Evolutionary conservation across 2,888 invertebrate species (phyloP).

Genomic region (Chaitophorus viminalis): DNA sequence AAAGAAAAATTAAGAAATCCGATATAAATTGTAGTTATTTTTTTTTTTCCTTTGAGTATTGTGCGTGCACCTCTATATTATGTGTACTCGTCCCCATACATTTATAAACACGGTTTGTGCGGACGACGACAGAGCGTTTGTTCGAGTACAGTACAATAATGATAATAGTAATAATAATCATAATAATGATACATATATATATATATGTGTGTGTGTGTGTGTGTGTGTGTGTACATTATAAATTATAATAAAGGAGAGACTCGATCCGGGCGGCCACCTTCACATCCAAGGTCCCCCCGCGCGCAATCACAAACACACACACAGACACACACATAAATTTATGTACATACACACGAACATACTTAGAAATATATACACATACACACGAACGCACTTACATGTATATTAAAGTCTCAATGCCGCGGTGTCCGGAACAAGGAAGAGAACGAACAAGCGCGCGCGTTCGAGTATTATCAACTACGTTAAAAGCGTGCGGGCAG

Average conservation of each 20-base stretch:
- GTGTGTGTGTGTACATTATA: too few species aligned
- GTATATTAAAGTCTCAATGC: slow-evolving; percentile 56
- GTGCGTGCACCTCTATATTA: not conserved
- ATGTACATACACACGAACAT: too few species aligned
- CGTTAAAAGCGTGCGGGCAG: not conserved
- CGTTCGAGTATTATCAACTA: slow-evolving; percentile 12
- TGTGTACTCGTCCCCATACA: not conserved
- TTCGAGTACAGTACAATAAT: slow-evolving; percentile 8
- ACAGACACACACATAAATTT: not conserved
- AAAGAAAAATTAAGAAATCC: not conserved
- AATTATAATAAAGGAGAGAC: slow-evolving; percentile 44
- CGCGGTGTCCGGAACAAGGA: slow-evolving; percentile 60
- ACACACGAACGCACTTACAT: not conserved
- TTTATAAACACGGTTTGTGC: not conserved
- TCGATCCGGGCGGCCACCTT: slow-evolving; percentile 59
- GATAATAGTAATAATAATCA: too few species aligned
- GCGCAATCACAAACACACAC: not conserved
- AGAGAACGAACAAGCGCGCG: slow-evolving; percentile 38
- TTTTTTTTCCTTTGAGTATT: not conserved
- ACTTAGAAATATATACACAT: too few species aligned
- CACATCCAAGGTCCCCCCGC: slow-evolving; percentile 48
- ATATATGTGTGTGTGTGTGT: too few species aligned
- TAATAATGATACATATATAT: too few species aligned
- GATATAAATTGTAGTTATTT: not conserved
- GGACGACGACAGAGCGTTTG: slow-evolving; percentile 18